phyloP scores from a whole-genome alignment of 2,888 invertebrate species.

The Nematopogon swammerdamellus region DNA sequence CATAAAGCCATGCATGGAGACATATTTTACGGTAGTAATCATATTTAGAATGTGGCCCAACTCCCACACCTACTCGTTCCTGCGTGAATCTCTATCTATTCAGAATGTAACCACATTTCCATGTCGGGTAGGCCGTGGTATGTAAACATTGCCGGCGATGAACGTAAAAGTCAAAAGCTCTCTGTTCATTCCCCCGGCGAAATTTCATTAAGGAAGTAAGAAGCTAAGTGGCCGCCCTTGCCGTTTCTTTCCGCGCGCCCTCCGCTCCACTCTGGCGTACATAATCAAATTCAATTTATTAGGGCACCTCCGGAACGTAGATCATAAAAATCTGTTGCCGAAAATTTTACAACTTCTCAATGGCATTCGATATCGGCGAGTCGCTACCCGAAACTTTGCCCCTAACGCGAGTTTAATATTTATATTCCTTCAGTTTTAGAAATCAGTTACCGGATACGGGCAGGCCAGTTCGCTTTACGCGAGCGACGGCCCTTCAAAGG shows the following conservation, averaged over 20 bases:
- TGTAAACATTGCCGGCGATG: too few relatives aligned
- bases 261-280: neutral
- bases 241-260: neutral
- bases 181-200: too few relatives aligned
- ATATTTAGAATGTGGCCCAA: too few relatives aligned
- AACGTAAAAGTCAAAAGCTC: too few relatives aligned
- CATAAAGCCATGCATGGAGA: too few relatives aligned
- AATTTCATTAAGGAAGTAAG: neutral
- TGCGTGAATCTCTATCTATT: too few relatives aligned
- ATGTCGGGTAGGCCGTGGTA: too few relatives aligned
- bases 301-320: neutral
- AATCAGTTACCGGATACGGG: neutral
- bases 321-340: neutral
- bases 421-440: neutral
- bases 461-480: neutral
- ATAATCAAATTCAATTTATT: neutral
- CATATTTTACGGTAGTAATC: too few relatives aligned
- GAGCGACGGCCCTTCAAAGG: slow-evolving; percentile 34
- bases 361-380: neutral
- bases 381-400: neutral
- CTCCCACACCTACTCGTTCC: too few relatives aligned
- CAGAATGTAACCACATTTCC: too few relatives aligned
- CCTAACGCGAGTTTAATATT: neutral
- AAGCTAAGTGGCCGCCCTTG: neutral
- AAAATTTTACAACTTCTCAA: neutral